These are phyloP conservation scores for Gnatocerus cornutus DNA, from an alignment of 2,888 invertebrate species.

Conservation along the genomic window DNA sequence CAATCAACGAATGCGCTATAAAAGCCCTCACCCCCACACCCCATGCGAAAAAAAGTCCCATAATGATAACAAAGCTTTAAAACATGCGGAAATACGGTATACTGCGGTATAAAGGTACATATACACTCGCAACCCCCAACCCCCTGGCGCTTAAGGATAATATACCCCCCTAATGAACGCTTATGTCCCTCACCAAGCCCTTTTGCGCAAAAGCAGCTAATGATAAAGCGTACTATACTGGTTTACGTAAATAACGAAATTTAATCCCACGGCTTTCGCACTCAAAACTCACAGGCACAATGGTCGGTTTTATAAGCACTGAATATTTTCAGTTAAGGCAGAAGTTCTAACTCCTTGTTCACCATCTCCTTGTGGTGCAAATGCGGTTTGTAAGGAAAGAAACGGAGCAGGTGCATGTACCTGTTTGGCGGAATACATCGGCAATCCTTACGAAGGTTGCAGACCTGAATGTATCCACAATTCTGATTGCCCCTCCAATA, in stretches of 20 bases:
- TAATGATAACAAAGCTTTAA: slow-evolving; percentile 42
- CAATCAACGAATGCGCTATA: slow-evolving; percentile 26
- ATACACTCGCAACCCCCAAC: slow-evolving; percentile 31
- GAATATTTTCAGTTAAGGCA: slow-evolving; percentile 39
- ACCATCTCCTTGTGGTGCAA: slow-evolving; percentile 80
- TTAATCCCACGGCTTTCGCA: slow-evolving; percentile 38
- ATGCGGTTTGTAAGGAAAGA: slow-evolving; percentile 75
- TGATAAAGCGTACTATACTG: slow-evolving; percentile 47
- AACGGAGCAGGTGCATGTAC: slow-evolving; percentile 73
- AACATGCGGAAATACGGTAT: slow-evolving; percentile 50
- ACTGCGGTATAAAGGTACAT: slow-evolving; percentile 53
- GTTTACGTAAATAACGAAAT: slow-evolving; percentile 18
- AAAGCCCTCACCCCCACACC: slow-evolving; percentile 18
- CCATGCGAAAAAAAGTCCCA: slow-evolving; percentile 38
- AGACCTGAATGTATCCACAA: slow-evolving; percentile 79
- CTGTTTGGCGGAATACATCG: slow-evolving; percentile 77
- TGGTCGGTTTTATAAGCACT: slow-evolving; percentile 2
- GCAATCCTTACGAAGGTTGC: slow-evolving; percentile 78
- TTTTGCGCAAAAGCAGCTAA: slow-evolving; percentile 56
- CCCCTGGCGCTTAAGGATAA: slow-evolving; percentile 50
- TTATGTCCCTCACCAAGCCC: slow-evolving; percentile 35
- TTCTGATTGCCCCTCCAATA: slow-evolving; percentile 79
- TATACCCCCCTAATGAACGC: slow-evolving; percentile 36
- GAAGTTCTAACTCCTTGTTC: slow-evolving; percentile 67
- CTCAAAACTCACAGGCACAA: slow-evolving; percentile 8